phyloP scores from a whole-genome alignment of 2,113 vertebrate species.

The Tichodroma muraria region DNA sequence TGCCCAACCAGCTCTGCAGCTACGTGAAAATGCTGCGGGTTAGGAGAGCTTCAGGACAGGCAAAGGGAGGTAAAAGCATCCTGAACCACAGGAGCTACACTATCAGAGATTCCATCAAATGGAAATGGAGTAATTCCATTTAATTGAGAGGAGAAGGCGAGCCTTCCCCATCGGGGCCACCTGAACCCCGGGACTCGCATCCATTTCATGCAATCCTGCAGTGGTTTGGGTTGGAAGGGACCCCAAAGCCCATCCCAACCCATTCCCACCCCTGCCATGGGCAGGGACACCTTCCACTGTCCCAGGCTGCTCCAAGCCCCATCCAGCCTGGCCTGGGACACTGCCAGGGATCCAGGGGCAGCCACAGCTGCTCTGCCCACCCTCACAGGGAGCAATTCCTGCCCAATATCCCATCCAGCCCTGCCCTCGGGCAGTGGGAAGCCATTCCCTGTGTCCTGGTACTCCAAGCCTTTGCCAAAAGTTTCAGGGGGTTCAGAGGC shows the following conservation, averaged over 20 bases:
- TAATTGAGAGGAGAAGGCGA: not conserved
- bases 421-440: not conserved
- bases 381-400: not conserved
- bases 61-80: not conserved
- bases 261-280: not conserved
- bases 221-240: not conserved
- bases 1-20: not conserved
- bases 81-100: accelerated
- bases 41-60: not conserved
- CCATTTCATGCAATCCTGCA: accelerated
- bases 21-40: accelerated
- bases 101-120: not conserved
- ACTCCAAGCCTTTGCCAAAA: no score
- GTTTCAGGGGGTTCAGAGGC: not conserved
- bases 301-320: not conserved
- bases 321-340: not conserved
- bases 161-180: not conserved
- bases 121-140: no score
- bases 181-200: accelerated
- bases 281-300: not conserved
- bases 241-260: not conserved
- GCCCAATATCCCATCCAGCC: accelerated
- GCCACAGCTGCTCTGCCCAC: not conserved
- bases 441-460: not conserved
- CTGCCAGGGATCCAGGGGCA: not conserved